Conservation (phyloP, 1,140 invertebrate species). For the Helicoverpa zea region DNA sequence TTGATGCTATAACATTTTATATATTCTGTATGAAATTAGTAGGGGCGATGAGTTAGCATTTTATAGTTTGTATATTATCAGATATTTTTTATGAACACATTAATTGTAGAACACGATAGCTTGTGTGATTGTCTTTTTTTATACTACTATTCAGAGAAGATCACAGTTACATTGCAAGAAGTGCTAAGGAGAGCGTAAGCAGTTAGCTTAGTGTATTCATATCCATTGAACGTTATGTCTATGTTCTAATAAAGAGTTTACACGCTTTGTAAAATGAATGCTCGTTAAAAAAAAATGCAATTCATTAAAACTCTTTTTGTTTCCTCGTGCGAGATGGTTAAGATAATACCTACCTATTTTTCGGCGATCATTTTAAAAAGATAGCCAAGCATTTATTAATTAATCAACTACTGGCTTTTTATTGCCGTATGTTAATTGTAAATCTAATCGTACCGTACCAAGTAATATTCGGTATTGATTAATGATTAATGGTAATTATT, state of each 20-base stretch:
- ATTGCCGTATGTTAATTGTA: background rate
- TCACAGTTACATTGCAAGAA: no score
- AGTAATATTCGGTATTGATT: background rate
- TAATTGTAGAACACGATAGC: no score
- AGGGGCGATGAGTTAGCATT: background rate
- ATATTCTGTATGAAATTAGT: conserved; percentile 6
- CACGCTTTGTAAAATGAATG: no score
- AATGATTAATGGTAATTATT: background rate
- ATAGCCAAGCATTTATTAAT: background rate
- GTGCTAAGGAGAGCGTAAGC: no score
- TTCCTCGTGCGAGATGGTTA: background rate
- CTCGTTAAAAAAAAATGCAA: no score
- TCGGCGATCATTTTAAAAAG: background rate
- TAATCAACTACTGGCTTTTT: conserved; percentile 2
- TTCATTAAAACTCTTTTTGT: no score
- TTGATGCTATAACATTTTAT: conserved; percentile 1
- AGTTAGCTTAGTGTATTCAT: no score
- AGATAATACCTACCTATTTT: background rate
- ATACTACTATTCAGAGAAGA: no score
- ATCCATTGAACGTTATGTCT: no score
- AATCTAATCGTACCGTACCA: background rate
- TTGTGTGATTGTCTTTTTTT: no score
- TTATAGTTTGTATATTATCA: background rate
- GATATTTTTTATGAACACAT: background rate
- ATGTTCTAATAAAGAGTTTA: no score